phyloP scores from a whole-genome alignment of 1,140 invertebrate species.

The Drosophila nigrodunni region DNA sequence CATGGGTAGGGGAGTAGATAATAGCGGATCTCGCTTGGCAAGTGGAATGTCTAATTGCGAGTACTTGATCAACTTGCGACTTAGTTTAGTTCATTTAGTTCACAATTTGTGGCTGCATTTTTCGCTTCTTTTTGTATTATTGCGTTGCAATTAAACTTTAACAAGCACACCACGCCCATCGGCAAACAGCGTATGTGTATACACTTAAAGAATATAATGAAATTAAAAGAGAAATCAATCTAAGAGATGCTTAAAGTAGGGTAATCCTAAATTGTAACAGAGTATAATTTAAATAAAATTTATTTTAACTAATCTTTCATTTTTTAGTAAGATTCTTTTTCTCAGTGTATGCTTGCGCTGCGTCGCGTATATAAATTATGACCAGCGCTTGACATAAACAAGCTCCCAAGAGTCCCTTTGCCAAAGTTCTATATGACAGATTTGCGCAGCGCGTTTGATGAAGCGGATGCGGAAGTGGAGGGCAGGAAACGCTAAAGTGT shows the following conservation, averaged over 20 bases:
- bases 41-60: conserved; percentile 67
- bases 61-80: conserved; percentile 73
- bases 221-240: too few relatives aligned
- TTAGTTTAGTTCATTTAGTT: conserved; percentile 80
- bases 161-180: conserved; percentile 58
- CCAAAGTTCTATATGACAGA: conserved; percentile 79
- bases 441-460: conserved; percentile 78
- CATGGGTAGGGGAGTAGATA: background rate
- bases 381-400: conserved; percentile 83
- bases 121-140: background rate
- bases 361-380: conserved; percentile 77
- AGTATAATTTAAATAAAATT: too few relatives aligned
- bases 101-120: conserved; percentile 29
- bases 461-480: conserved; percentile 41
- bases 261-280: too few relatives aligned
- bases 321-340: too few relatives aligned
- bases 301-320: too few relatives aligned
- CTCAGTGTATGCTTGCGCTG: conserved; percentile 43
- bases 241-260: too few relatives aligned
- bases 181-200: conserved; percentile 10
- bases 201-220: too few relatives aligned
- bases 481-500: conserved; percentile 71
- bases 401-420: conserved; percentile 83
- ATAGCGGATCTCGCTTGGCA: conserved; percentile 10
- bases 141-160: conserved; percentile 72